Evolutionary conservation across 2,113 vertebrate species (phyloP).

Genomic region (Elgaria multicarinata): DNA sequence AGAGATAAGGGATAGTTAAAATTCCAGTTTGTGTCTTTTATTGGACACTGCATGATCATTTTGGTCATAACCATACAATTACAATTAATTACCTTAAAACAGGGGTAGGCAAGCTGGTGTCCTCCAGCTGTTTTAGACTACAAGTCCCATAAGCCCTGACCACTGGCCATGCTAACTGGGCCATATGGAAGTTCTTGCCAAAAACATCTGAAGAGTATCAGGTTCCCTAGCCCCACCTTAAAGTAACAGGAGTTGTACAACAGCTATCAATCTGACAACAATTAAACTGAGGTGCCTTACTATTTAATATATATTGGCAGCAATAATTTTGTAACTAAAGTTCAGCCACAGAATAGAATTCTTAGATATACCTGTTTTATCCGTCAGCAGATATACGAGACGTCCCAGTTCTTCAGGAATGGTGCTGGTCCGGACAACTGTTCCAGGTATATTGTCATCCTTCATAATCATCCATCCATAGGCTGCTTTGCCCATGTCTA

Average conservation of each 20-base stretch:
- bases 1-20: background rate
- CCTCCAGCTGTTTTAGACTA: no score
- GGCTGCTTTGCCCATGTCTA: constrained; percentile 98
- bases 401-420: constrained; percentile 97
- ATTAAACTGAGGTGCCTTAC: background rate
- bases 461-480: constrained; percentile 99
- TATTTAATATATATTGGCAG: background rate
- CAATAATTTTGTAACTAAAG: background rate
- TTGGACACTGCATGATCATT: background rate
- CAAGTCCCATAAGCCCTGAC: no score
- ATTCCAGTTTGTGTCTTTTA: background rate
- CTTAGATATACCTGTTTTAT: constrained; percentile 91
- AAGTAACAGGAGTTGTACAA: background rate
- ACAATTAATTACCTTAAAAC: background rate
- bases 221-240: background rate
- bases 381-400: constrained; percentile 93
- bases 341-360: background rate
- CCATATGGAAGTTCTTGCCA: no score
- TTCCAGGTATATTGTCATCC: constrained; percentile 95
- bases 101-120: no score
- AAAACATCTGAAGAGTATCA: no score
- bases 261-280: background rate
- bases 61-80: background rate
- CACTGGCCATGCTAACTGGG: no score
- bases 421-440: constrained; percentile 96